Evolutionary conservation across 2,888 invertebrate species (phyloP), one percentile per base, ranked within the genome.

Genomic region (Cephalotes varians): DNA sequence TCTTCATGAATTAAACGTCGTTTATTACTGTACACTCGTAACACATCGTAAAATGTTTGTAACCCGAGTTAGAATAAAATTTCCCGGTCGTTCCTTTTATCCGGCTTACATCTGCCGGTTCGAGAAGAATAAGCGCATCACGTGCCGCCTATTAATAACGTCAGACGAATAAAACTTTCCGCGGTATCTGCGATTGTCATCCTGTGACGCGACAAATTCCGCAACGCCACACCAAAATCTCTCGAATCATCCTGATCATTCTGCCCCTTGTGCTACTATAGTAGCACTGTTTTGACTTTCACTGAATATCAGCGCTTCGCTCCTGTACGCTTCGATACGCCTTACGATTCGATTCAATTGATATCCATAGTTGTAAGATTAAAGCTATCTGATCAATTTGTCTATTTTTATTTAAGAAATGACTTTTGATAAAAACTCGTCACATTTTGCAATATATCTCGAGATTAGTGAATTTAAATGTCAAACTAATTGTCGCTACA

Each of bases 201-300:
- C 77, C 80, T 86, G 79, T 91, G 90, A 90, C 91, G 77, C 80
- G 86, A 90, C 91, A 81, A 67, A 90, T 90, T 89, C 91, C 84
- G 80, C 37, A 54, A 34, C 74, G 47, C 34, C 71, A 65, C 80
- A 79, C 84, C 65, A 84, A 87, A 89, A 90, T 80, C 80, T 64
- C 21, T 18, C 85, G 82, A 84, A 90, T 90, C 89, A 90, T 86
- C 77, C 81, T 85, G 72, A 85, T 65, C 72, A 83, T 49, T 25
- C 71, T 65, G 65, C 28, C 72, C 28, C 64, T 51, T n/a, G n/a
- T n/a, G 91, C 88, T 90, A 90, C 91, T 83, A 73, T 88, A 64
- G 91, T 90, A 90, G 90, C 85, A 87, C 73, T 91, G 87, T 89
- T 89, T 90, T 90, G 89, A 89, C 89, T 87, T 49, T 82, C 73